Evolutionary conservation across 2,113 vertebrate genomes (phyloP).

Genomic region (Carassius auratus): DNA sequence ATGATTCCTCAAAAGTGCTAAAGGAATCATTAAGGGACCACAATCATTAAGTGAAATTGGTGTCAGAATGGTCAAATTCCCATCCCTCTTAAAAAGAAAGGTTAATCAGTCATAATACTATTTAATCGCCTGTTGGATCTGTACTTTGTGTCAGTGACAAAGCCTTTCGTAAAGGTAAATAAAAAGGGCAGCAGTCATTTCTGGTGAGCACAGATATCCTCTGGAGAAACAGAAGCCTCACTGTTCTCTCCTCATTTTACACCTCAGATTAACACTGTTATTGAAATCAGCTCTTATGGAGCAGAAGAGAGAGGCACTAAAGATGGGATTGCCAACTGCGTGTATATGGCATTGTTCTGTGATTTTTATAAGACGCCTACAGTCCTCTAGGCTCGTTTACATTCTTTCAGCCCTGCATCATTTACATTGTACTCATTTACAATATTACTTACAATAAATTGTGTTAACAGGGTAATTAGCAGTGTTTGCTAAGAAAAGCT

Average conservation of each 20-base stretch:
- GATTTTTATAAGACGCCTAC: conserved; percentile 2
- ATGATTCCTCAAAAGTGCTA: background rate
- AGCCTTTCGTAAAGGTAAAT: conserved; percentile 9
- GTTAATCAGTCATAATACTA: conserved; percentile 27
- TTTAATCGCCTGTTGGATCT: conserved; percentile 26
- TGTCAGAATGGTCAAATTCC: background rate
- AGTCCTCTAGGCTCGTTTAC: background rate
- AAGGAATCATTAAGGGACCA: background rate
- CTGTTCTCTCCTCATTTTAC: conserved; percentile 15
- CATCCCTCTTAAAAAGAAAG: background rate
- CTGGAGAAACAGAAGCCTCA: conserved; percentile 8
- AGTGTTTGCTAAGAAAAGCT: no score
- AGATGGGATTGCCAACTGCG: background rate
- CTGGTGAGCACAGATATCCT: background rate
- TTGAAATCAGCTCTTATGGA: conserved; percentile 32
- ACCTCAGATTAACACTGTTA: conserved; percentile 37
- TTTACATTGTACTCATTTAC: background rate
- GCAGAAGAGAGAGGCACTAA: conserved; percentile 20
- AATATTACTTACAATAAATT: background rate
- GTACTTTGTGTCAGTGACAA: background rate
- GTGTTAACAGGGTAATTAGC: background rate
- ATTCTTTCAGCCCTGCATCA: background rate
- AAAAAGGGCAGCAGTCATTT: background rate
- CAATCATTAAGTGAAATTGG: conserved; percentile 1
- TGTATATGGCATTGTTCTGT: background rate